phyloP scores from a whole-genome alignment of 2,888 invertebrate genomes.

The Cyaniris semiargus region DNA sequence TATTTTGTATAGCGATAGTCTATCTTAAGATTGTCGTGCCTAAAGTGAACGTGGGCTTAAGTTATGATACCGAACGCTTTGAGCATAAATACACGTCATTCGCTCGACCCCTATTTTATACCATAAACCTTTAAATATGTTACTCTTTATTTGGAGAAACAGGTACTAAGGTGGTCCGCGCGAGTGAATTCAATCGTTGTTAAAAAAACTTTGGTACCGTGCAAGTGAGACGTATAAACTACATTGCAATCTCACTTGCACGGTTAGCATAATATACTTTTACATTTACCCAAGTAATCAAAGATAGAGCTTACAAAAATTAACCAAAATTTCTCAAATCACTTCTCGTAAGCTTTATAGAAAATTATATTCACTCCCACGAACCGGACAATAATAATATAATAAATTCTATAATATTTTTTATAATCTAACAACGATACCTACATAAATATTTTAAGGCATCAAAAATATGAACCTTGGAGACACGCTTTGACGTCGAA shows the following conservation, averaged over 20 bases:
- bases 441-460: slow-evolving; percentile 30
- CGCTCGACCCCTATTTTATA: slow-evolving; percentile 21
- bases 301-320: neutral
- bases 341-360: neutral
- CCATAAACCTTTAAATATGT: slow-evolving; percentile 30
- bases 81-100: slow-evolving; percentile 29
- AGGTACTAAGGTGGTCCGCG: slow-evolving; percentile 22
- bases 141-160: slow-evolving; percentile 30
- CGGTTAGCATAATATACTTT: neutral
- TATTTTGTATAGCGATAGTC: too few relatives aligned
- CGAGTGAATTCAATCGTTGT: neutral
- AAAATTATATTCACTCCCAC: neutral
- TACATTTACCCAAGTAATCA: neutral
- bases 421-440: slow-evolving; percentile 30
- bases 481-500: neutral
- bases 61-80: slow-evolving; percentile 18
- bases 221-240: neutral
- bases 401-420: slow-evolving; percentile 30
- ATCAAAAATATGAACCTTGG: slow-evolving; percentile 27
- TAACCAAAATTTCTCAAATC: neutral
- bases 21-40: too few relatives aligned
- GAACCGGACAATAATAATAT: slow-evolving; percentile 24
- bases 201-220: neutral
- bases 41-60: neutral
- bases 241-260: neutral